Percentiles rank a stretch among this genome's conserved stretches.
These are phyloP conservation scores for Mesochorus sp. DNA, from an alignment of 2,888 invertebrate species.

Conservation along the genomic window DNA sequence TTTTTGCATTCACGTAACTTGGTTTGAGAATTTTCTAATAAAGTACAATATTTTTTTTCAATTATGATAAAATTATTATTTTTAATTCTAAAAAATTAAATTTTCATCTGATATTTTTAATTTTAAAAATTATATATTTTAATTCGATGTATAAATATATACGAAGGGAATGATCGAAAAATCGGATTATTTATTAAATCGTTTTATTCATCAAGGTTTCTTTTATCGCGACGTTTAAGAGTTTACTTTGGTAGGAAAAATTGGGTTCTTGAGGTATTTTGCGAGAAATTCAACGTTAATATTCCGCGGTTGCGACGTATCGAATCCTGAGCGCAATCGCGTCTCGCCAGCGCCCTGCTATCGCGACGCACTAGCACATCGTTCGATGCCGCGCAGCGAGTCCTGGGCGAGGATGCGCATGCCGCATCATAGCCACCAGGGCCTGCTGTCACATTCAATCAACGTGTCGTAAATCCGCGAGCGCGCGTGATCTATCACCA, in stretches of 20 bases:
- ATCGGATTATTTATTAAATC: neutral
- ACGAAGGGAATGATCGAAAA: neutral
- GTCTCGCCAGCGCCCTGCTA: conserved; percentile 63
- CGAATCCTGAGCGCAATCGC: conserved; percentile 57
- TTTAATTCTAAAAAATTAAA: no score
- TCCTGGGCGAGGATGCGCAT: conserved; percentile 27
- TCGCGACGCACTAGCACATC: conserved; percentile 57
- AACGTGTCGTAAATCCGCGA: conserved; percentile 71
- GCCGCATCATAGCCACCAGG: conserved; percentile 37
- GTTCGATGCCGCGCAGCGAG: conserved; percentile 38
- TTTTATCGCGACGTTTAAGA: no score
- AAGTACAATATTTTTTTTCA: no score
- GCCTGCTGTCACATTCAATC: conserved; percentile 73
- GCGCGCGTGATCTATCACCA: conserved; percentile 72
- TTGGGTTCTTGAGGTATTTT: conserved; percentile 14
- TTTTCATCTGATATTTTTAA: no score
- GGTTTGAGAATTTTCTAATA: no score
- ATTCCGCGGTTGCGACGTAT: conserved; percentile 30
- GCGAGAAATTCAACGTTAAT: conserved; percentile 63
- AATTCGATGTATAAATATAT: no score
- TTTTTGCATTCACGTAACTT: no score
- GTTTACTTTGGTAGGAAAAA: no score
- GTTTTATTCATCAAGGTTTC: no score
- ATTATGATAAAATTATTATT: no score
- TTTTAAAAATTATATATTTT: no score